phyloP scores from a whole-genome alignment of 2,113 vertebrate species.

The Cephalopterus ornatus region DNA sequence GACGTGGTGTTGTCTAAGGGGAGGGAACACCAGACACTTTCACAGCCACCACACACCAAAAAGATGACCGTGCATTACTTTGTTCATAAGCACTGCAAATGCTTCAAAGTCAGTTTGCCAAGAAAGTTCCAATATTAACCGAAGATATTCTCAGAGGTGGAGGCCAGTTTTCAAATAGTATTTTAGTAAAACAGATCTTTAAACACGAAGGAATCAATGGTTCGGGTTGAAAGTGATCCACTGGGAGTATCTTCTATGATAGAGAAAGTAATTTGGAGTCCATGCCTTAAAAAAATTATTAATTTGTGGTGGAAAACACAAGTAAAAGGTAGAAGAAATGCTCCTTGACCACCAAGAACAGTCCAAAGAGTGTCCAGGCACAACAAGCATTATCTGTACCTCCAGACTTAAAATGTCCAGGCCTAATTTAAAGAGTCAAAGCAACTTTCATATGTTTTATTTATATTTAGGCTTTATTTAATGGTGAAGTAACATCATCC shows the following conservation, averaged over 20 bases:
- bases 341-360: neutral
- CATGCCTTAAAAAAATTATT: neutral
- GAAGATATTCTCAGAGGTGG: neutral
- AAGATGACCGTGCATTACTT: neutral
- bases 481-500: neutral
- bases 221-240: neutral
- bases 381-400: neutral
- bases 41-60: neutral
- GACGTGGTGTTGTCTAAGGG: conserved; percentile 19
- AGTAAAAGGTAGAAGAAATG: neutral
- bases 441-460: neutral
- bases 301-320: neutral
- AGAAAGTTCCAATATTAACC: neutral
- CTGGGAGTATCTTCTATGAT: neutral
- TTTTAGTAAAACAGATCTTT: neutral
- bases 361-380: neutral
- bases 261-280: neutral
- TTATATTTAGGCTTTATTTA: neutral
- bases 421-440: neutral
- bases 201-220: neutral
- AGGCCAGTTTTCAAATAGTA: accelerated
- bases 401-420: neutral
- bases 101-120: neutral
- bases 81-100: neutral
- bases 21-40: neutral